These are phyloP conservation scores for Cephus pulcher DNA, from an alignment of 2,888 invertebrate species.

Conservation along the genomic window DNA sequence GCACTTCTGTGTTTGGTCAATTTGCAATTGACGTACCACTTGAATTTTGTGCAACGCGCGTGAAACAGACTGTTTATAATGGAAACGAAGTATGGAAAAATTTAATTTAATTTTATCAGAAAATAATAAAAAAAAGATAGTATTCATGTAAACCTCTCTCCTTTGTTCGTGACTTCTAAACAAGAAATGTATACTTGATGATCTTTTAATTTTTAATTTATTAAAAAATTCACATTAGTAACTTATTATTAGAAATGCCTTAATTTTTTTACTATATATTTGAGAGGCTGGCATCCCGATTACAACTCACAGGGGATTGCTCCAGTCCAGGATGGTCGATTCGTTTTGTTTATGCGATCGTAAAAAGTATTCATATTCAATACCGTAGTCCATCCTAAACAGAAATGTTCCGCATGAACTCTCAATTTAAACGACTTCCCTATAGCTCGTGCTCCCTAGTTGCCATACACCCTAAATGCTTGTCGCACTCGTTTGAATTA, in stretches of 20 bases:
- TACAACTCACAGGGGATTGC: conserved; percentile 44
- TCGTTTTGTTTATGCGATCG: conserved; percentile 48
- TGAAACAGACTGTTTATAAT: not conserved
- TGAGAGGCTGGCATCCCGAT: conserved; percentile 48
- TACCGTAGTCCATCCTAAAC: conserved; percentile 34
- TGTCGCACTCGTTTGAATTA: not conserved
- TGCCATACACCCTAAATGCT: not conserved
- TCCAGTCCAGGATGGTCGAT: conserved; percentile 46
- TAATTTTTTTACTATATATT: conserved; percentile 60
- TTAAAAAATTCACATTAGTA: conserved; percentile 64
- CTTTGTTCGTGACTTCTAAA: not conserved
- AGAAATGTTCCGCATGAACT: conserved; percentile 27
- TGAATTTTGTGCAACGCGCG: not conserved
- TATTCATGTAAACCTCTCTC: not conserved
- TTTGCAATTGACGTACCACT: not conserved
- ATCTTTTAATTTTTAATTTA: conserved; percentile 53
- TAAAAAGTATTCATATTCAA: conserved; percentile 40
- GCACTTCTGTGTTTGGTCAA: not conserved
- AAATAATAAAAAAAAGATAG: not conserved
- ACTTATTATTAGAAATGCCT: conserved; percentile 64
- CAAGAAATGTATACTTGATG: conserved; percentile 1
- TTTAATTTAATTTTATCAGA: not conserved
- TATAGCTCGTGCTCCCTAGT: conserved; percentile 1
- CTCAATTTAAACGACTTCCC: conserved; percentile 2
- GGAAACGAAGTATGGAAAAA: not conserved